A percentile compares a stretch with the other conserved stretches of the same genome.
phyloP scores from a whole-genome alignment of 2,797 vertebrate genomes.

The Octomys mimax region DNA sequence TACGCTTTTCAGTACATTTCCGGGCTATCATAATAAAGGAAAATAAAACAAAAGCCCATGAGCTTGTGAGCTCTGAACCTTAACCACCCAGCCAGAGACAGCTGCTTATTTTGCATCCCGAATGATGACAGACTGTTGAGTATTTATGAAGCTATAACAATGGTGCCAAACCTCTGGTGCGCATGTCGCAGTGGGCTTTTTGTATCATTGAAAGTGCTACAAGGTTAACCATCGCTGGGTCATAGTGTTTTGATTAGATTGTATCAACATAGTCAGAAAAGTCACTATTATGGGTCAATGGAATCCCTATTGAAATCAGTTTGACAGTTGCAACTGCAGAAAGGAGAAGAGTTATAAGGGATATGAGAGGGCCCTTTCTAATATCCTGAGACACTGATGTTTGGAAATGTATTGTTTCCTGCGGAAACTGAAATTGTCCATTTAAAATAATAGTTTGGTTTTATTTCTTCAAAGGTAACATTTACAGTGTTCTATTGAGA shows the following conservation, averaged over 20 bases:
- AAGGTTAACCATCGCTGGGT: neutral
- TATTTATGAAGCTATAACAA: neutral
- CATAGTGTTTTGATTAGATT: neutral
- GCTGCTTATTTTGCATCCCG: neutral
- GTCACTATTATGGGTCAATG: neutral
- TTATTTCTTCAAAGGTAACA: slow-evolving; percentile 40
- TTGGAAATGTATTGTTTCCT: neutral
- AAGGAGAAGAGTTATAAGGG: neutral
- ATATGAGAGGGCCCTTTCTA: neutral
- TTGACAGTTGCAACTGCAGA: slow-evolving; percentile 6
- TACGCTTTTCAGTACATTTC: neutral
- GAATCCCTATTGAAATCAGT: slow-evolving; percentile 22
- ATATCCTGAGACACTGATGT: neutral
- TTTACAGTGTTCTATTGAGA: neutral
- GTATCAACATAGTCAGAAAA: slow-evolving; percentile 14
- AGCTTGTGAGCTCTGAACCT: neutral
- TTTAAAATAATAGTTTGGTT: neutral
- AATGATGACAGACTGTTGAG: neutral
- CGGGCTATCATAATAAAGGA: slow-evolving; percentile 31
- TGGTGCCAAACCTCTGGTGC: neutral
- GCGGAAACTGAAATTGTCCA: neutral
- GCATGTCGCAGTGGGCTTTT: neutral
- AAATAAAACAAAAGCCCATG: too few species aligned
- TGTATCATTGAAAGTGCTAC: neutral
- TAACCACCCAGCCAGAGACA: neutral